Evolutionary conservation across 2,797 vertebrate genomes (phyloP), one percentile per base, ranked within the genome.

Genomic region (Malacoctenus gilli): DNA sequence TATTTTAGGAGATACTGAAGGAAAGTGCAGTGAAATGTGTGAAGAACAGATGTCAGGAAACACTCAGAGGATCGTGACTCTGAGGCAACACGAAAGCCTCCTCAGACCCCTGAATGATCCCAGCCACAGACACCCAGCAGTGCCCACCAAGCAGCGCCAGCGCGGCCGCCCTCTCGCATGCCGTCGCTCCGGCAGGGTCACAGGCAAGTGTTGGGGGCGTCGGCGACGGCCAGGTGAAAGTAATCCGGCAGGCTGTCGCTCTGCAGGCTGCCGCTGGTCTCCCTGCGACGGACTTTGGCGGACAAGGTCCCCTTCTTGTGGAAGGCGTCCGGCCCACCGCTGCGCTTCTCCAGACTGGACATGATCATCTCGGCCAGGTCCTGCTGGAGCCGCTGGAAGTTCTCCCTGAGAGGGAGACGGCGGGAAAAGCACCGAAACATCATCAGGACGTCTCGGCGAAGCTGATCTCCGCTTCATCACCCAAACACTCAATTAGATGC

Each of bases 291-390:
- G 63, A 93, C 73, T 72, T 93, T 91, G 49, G 91, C 92, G 46
- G 79, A 93, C 40, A 92, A 69, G 4, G 93, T 89, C 59, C 90
- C 90, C 51, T 23, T 83, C 10, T 60, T 86, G 49, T 88, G 84
- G 28, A 88, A 82, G 32, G 82, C 81, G 3, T 90, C 79, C 0
- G 55, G 65, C 54, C 89, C 80, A 0, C 36, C 53, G 0, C 77
- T 78, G 10, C 93, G 91, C 47, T 92, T 93, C 79, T 93, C 84
- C 72, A 97, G 85, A 31, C 86, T 92, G 40, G 61, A 90, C 46
- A 89, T 84, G 28, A 98, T 95, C 95, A 95, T 95, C 62, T 97
- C 91, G 0, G 95, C 93, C 82, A 99, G 90, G 55, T 98, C 94
- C 53, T 94, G 90, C 59, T 95, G 95, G 66, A 99, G 87, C 21